Conservation (phyloP, 1,140 invertebrate species). For the Octopus sinensis region DNA sequence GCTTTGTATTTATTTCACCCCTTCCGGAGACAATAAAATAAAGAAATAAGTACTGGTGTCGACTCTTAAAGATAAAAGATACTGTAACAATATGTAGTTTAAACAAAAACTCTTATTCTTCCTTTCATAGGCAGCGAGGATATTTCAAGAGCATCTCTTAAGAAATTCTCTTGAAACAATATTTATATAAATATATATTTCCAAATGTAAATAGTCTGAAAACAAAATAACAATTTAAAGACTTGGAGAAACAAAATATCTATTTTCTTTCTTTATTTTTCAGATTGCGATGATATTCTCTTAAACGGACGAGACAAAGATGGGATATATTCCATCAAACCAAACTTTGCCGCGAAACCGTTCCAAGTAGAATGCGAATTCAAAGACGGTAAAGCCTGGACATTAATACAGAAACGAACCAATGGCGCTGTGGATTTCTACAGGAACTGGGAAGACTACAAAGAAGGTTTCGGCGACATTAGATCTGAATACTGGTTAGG, state of each 20-base stretch:
- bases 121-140: too few relatives aligned
- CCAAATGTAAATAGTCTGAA: too few relatives aligned
- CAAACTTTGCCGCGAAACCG: conserved; percentile 66
- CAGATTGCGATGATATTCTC: conserved; percentile 33
- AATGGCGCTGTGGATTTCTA: conserved; percentile 79
- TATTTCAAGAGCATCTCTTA: too few relatives aligned
- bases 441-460: conserved; percentile 87
- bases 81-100: too few relatives aligned
- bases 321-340: conserved; percentile 70
- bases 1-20: too few relatives aligned
- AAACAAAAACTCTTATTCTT: too few relatives aligned
- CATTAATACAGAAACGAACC: conserved; percentile 73
- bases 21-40: too few relatives aligned
- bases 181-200: too few relatives aligned
- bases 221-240: too few relatives aligned
- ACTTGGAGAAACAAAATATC: not conserved
- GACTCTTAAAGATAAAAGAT: too few relatives aligned
- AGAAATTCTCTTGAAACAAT: too few relatives aligned
- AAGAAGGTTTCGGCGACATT: conserved; percentile 88
- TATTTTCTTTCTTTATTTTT: conserved; percentile 17
- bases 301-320: conserved; percentile 18
- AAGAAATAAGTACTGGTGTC: too few relatives aligned
- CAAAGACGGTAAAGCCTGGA: conserved; percentile 82
- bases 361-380: conserved; percentile 74
- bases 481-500: conserved; percentile 64